Evolutionary conservation across 2,888 invertebrate species (phyloP), one percentile per base, ranked within the genome.

Genomic region (Congeria kusceri): DNA sequence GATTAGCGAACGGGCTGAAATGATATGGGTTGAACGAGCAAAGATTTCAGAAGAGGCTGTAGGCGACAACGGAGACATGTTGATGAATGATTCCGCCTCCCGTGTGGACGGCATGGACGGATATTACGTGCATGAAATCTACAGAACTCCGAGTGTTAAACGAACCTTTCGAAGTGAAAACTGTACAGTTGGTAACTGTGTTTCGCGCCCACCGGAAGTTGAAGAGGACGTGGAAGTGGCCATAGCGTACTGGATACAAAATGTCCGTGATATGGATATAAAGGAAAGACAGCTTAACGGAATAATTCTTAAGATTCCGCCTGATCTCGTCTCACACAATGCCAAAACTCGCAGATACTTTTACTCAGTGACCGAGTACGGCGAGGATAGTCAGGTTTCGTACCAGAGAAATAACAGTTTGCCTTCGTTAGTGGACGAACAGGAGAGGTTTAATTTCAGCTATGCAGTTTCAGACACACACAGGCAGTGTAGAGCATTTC

Each of bases 171-270:
- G 9, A n/a, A 18, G 25, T 53, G 53, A 25, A 9, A 53, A 15
- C 5, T 53, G 53, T 53, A 25, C 25, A 23, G 13, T 11, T 49
- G 46, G 57, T 57, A 64, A 47, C 1, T 9, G n/a, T 23, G 11
- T 23, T 20, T 73, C 74, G 9, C 58, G 64, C 25, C 77, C 82
- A 20, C 84, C 86, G 20, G 77, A 75, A 27, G 56, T 61, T 0
- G 84, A 86, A 61, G 77, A 77, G 27, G 77, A 84, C 62, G 73
- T 81, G 4, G 78, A 74, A 46, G 61, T 59, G 29, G 83, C 86
- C 39, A 86, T 84, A 0, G 86, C 86, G 20, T 66, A 80, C 63
- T 89, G 89, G 89, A 86, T 89, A 25, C 86, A 87, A 69, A 84
- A 84, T 67, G 85, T 82, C 65, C 87, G 71, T 58, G 61, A 72